These are phyloP conservation scores for Onychostoma macrolepis DNA, from an alignment of 2,113 vertebrate genomes.

Conservation along the genomic window DNA sequence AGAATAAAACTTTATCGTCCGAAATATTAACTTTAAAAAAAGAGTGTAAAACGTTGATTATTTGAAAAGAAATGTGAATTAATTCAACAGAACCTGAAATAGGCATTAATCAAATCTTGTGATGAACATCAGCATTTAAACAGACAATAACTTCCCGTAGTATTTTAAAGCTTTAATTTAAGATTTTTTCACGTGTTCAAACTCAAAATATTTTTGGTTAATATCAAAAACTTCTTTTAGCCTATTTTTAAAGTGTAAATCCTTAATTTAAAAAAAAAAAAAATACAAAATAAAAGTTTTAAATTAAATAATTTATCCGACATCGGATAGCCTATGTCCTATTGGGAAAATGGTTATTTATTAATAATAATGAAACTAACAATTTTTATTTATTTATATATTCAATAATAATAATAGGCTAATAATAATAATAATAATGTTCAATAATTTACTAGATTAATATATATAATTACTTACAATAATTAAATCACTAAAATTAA, in stretches of 20 bases:
- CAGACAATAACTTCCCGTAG: neutral
- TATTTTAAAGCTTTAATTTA: neutral
- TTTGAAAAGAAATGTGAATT: neutral
- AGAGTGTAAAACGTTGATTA: neutral
- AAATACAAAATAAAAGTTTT: no score
- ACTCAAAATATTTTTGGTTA: neutral
- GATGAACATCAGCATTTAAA: neutral
- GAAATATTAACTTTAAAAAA: neutral
- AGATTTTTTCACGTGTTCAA: neutral
- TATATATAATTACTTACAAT: neutral
- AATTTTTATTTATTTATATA: neutral
- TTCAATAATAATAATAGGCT: neutral
- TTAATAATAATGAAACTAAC: slow-evolving; percentile 1
- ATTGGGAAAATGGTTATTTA: neutral
- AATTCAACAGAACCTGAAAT: neutral
- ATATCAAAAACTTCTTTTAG: neutral
- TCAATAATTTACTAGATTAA: neutral
- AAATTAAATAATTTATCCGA: neutral
- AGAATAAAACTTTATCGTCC: neutral
- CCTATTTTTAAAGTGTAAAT: neutral
- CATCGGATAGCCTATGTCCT: neutral
- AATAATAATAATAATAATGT: neutral
- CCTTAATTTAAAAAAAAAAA: neutral
- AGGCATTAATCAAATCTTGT: neutral
- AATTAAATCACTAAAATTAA: neutral